Evolutionary conservation across 2,888 invertebrate genomes (phyloP), one percentile per base, ranked within the genome.

Genomic region (Protophormia terraenovae): DNA sequence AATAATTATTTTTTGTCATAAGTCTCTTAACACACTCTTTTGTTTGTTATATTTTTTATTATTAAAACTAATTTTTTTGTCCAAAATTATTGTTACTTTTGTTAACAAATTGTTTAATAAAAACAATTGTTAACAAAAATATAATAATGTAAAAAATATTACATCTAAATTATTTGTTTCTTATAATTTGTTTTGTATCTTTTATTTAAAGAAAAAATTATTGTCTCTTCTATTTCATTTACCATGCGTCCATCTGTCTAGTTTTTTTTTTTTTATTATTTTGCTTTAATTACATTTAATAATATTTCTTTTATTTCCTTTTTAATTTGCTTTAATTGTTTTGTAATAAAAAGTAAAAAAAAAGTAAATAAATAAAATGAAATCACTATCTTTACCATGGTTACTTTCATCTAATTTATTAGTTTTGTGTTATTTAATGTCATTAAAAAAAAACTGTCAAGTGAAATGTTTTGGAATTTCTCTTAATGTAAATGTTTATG

Each of bases 391-490:
- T 4, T 32, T 35, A 60, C 27, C 16, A 24, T 27, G 35, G 19
- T 35, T 19, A 78, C 77, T 78, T 78, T 78, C 77, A 69, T 78
- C 60, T 69, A 32, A 67, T 22, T 41, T 41, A 5, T 66, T 16
- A 22, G 2, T 24, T 19, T 24, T 32, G n/a, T 45, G 19, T 60
- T 60, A 35, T 45, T 77, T 45, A 77, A 77, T 55, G 29, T 19
- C 35, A 35, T 58, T 60, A 47, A 69, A 24, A n/a, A n/a, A n/a
- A n/a, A 32, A 2, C 12, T 1, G 47, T 8, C 7, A 58, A 58
- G 35, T 45, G 24, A 45, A 77, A 67, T 55, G n/a, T 16, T 16
- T n/a, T 32, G 16, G 6, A 67, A 29, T 77, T 67, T 67, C 58
- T 50, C 75, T 50, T n/a, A n/a, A n/a, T n/a, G 14, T 4, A 32